Conservation (phyloP, 2,113 vertebrate species). For the Acanthochromis polyacanthus region DNA sequence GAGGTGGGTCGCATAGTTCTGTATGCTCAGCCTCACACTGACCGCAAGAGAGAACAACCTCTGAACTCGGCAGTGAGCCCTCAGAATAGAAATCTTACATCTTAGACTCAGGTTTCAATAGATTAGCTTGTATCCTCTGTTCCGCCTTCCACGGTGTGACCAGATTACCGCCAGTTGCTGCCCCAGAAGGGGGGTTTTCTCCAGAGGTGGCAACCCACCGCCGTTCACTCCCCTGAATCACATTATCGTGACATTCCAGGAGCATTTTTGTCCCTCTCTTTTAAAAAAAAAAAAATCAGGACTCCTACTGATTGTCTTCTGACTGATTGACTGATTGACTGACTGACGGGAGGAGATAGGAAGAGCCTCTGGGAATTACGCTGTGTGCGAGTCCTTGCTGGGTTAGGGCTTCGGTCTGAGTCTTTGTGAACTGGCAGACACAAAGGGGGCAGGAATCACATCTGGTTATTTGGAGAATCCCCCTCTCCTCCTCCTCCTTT, state of each 20-base stretch:
- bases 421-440: slow-evolving; percentile 75
- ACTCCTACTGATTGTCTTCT: slow-evolving; percentile 64
- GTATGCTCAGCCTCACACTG: slow-evolving; percentile 4
- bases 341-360: slow-evolving; percentile 70
- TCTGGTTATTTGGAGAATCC: slow-evolving; percentile 60
- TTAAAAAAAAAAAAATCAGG: slow-evolving; percentile 62
- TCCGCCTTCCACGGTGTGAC: slow-evolving; percentile 68
- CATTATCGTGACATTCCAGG: slow-evolving; percentile 70
- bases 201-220: slow-evolving; percentile 60
- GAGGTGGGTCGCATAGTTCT: slow-evolving; percentile 32
- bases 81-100: slow-evolving; percentile 51
- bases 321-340: slow-evolving; percentile 73
- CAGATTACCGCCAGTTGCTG: slow-evolving; percentile 73
- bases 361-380: slow-evolving; percentile 58
- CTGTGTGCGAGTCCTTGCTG: slow-evolving; percentile 33
- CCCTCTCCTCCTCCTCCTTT: not conserved
- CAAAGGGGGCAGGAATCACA: slow-evolving; percentile 73
- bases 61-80: slow-evolving; percentile 2
- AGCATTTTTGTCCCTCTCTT: slow-evolving; percentile 31
- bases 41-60: slow-evolving; percentile 15
- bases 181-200: slow-evolving; percentile 38
- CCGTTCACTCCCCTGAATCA: slow-evolving; percentile 46
- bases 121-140: slow-evolving; percentile 74
- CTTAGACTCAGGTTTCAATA: slow-evolving; percentile 63
- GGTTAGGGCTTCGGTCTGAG: slow-evolving; percentile 59